A percentile compares a stretch with the other conserved stretches of the same genome.
phyloP scores from a whole-genome alignment of 2,888 invertebrate genomes.

The Neuroscelio doddi region DNA sequence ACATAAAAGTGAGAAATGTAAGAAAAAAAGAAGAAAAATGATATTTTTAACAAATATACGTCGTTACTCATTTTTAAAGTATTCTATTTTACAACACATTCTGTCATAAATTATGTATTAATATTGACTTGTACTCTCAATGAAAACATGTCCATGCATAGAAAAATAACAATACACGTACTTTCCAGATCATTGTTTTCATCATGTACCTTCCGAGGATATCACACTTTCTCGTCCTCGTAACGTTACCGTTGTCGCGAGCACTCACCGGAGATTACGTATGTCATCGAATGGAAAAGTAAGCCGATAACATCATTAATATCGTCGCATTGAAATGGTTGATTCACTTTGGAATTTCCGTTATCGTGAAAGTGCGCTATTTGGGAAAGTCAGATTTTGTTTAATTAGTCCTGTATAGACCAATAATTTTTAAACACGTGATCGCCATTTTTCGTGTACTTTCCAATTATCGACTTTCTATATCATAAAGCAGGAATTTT shows the following conservation, averaged over 20 bases:
- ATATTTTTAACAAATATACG: too few relatives aligned
- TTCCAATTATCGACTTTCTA: constrained; percentile 8
- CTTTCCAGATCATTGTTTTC: constrained; percentile 31
- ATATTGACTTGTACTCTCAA: too few relatives aligned
- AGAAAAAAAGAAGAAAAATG: too few relatives aligned
- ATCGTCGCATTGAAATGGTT: constrained; percentile 7
- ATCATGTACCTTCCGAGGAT: constrained; percentile 40
- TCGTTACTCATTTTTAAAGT: too few relatives aligned
- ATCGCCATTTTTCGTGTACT: neutral
- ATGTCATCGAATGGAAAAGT: constrained; percentile 70
- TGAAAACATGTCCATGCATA: too few relatives aligned
- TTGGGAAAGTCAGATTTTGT: constrained; percentile 9
- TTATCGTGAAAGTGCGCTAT: constrained; percentile 13
- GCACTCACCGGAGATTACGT: constrained; percentile 65
- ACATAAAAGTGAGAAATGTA: too few relatives aligned
- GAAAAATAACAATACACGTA: constrained; percentile 1
- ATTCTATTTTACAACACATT: too few relatives aligned
- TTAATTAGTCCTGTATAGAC: neutral
- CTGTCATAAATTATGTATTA: too few relatives aligned
- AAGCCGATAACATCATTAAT: constrained; percentile 51
- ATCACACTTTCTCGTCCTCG: constrained; percentile 51
- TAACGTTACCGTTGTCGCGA: constrained; percentile 47
- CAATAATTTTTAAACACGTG: too few relatives aligned
- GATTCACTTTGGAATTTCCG: constrained; percentile 23
- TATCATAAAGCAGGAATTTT: neutral